A percentile compares a stretch with the other conserved stretches of the same genome.
Evolutionary conservation across 2,797 vertebrate species (phyloP).

Genomic region (Pangasius krempfi): DNA sequence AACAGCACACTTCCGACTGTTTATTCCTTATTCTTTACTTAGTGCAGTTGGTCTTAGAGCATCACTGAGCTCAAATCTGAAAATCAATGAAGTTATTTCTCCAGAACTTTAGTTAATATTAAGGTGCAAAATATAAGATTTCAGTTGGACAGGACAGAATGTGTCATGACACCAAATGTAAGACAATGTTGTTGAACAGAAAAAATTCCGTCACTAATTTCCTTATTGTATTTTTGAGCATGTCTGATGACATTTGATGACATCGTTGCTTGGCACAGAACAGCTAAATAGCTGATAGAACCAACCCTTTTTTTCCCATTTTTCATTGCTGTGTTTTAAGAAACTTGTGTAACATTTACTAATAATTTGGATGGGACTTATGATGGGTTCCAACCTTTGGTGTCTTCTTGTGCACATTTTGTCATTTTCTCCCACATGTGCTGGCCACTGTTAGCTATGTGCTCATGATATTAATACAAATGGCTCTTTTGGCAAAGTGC

Average conservation of each 20-base stretch:
- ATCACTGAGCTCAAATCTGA: not conserved
- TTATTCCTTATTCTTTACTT: not conserved
- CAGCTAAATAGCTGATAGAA: not conserved
- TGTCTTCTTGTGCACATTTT: conserved; percentile 12
- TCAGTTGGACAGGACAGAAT: too few species aligned
- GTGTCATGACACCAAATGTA: not conserved
- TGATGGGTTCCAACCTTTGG: not conserved
- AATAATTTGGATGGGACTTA: not conserved
- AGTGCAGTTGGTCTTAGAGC: not conserved
- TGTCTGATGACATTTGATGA: not conserved
- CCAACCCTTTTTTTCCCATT: not conserved
- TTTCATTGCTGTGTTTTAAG: not conserved
- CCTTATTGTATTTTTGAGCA: not conserved
- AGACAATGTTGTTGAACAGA: not conserved
- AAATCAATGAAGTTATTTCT: not conserved
- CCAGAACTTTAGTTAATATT: not conserved
- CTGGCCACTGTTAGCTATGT: conserved; percentile 17
- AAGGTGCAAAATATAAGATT: not conserved
- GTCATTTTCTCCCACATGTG: not conserved
- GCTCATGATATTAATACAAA: conserved; percentile 32
- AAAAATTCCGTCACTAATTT: not conserved
- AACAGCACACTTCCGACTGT: not conserved
- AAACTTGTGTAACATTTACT: not conserved
- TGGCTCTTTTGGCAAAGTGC: conserved; percentile 29
- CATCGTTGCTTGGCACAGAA: not conserved